Evolutionary conservation across 2,113 vertebrate genomes (phyloP).

Genomic region (Crotophaga sulcirostris): DNA sequence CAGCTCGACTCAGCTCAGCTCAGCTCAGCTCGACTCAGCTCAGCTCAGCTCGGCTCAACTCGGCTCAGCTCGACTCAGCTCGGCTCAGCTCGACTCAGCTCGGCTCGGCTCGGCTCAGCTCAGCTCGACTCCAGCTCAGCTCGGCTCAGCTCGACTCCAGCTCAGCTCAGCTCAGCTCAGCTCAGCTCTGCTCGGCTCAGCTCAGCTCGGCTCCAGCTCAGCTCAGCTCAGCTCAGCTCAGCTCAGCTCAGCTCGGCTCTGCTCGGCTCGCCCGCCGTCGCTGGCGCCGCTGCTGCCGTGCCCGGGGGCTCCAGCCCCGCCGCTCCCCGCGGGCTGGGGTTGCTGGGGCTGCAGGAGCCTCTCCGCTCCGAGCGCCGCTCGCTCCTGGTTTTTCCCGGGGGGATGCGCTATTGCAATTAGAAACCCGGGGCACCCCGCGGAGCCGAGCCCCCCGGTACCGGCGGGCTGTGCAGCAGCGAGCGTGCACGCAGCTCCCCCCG

Average conservation of each 20-base stretch:
- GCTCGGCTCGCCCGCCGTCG: no score
- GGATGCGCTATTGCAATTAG: fast-evolving
- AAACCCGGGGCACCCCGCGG: no score
- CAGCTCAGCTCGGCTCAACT: neutral
- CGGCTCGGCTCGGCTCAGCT: no score
- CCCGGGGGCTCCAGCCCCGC: neutral
- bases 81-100: no score
- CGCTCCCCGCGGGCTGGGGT: neutral
- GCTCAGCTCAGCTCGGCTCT: no score
- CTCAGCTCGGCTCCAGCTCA: no score
- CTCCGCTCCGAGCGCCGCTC: neutral
- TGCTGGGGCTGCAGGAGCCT: neutral
- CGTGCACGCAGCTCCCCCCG: fast-evolving
- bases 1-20: no score
- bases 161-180: neutral
- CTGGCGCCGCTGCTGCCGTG: neutral
- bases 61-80: no score
- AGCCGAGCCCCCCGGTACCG: neutral
- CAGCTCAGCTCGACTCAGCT: neutral
- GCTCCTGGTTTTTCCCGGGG: neutral
- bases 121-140: no score
- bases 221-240: no score
- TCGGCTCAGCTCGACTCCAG: no score
- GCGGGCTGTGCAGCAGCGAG: neutral
- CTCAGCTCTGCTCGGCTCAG: neutral